phyloP scores from a whole-genome alignment of 2,113 vertebrate species.

The Microtus pennsylvanicus region DNA sequence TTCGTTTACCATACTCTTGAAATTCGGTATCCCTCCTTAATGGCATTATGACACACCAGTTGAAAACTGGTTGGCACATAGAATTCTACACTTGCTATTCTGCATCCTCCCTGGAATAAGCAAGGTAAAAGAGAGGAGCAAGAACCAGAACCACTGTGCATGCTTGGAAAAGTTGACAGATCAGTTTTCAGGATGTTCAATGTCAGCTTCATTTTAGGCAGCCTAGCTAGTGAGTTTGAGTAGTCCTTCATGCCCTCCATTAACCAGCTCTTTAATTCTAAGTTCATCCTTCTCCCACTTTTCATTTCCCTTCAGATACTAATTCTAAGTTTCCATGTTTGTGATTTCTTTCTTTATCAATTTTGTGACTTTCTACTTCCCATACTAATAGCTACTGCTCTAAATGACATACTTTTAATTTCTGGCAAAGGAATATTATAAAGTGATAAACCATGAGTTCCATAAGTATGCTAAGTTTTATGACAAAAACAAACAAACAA shows the following conservation, averaged over 20 bases:
- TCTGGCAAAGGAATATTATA: background rate
- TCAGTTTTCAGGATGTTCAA: background rate
- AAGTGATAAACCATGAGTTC: background rate
- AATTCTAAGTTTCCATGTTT: background rate
- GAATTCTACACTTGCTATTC: background rate
- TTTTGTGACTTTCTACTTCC: background rate
- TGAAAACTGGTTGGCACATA: background rate
- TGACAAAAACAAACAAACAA: background rate
- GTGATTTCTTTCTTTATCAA: background rate
- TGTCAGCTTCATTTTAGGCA: background rate
- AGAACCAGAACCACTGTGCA: background rate
- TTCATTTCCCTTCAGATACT: background rate
- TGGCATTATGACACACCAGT: background rate
- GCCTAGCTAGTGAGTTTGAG: background rate
- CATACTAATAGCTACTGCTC: background rate
- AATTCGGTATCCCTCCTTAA: slow-evolving; percentile 23
- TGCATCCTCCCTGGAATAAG: slow-evolving; percentile 1
- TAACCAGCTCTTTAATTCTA: background rate
- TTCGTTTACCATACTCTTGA: slow-evolving; percentile 27
- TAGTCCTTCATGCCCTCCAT: background rate
- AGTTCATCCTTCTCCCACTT: background rate
- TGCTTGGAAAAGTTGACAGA: background rate
- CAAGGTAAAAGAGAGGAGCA: background rate
- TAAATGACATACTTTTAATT: background rate
- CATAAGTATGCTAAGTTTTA: background rate